phyloP scores from a whole-genome alignment of 1,140 invertebrate species.

The Pantala flavescens region DNA sequence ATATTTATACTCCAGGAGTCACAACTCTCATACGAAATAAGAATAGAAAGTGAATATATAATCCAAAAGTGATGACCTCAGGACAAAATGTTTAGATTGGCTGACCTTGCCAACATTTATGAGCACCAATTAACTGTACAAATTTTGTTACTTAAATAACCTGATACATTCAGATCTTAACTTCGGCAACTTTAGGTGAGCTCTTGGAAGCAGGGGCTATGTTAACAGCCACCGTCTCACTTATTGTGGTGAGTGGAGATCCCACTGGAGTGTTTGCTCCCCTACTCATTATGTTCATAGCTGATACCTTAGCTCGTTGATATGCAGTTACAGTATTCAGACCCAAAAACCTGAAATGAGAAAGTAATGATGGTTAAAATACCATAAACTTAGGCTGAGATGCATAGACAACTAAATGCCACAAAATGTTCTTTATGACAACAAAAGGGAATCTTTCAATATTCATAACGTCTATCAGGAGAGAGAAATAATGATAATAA shows the following conservation, averaged over 20 bases:
- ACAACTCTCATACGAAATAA: not conserved
- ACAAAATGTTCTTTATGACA: too few relatives aligned
- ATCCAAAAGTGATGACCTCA: too few relatives aligned
- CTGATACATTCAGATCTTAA: not conserved
- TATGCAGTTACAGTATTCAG: slow-evolving; percentile 77
- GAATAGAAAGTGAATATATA: not conserved
- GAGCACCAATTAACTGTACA: not conserved
- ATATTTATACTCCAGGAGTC: not conserved
- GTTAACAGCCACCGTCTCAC: slow-evolving; percentile 35
- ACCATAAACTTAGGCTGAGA: not conserved
- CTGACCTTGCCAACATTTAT: not conserved
- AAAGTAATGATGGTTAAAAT: too few relatives aligned
- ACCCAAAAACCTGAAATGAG: slow-evolving; percentile 56
- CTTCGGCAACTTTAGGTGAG: not conserved
- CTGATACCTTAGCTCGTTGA: slow-evolving; percentile 77
- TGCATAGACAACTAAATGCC: not conserved
- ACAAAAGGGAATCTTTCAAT: too few relatives aligned
- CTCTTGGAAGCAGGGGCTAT: not conserved
- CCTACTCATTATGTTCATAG: slow-evolving; percentile 60
- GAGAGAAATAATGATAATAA: too few relatives aligned
- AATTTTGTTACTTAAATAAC: not conserved
- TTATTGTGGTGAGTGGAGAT: slow-evolving; percentile 38
- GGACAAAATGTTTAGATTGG: too few relatives aligned
- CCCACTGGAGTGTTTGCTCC: slow-evolving; percentile 20
- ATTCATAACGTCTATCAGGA: too few relatives aligned